Percentiles rank a stretch among this genome's conserved stretches.
phyloP scores from a whole-genome alignment of 2,797 vertebrate genomes.

The Argentina silus region DNA sequence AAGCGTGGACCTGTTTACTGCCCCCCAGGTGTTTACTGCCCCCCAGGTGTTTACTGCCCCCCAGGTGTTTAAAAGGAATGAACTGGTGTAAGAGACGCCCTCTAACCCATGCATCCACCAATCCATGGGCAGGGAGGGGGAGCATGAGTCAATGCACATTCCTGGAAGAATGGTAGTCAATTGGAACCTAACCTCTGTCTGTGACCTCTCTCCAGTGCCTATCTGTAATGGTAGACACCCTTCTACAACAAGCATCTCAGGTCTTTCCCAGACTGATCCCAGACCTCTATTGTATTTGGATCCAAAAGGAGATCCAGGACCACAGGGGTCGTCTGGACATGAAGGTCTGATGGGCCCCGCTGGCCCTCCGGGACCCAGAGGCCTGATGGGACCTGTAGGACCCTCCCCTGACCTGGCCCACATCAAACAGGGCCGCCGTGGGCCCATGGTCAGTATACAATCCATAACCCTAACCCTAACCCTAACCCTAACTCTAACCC shows the following conservation, averaged over 20 bases:
- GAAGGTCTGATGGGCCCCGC: slow-evolving; percentile 82
- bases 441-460: slow-evolving; percentile 88
- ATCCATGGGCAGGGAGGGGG: no score
- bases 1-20: no score
- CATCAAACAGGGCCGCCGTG: slow-evolving; percentile 92
- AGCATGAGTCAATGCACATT: no score
- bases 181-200: background rate
- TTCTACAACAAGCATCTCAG: background rate
- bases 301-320: slow-evolving; percentile 84
- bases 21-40: no score
- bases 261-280: background rate
- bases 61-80: no score
- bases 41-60: no score
- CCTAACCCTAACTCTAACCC: no score
- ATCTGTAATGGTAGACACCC: background rate
- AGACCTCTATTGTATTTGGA: background rate
- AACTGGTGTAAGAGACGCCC: no score
- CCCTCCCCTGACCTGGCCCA: slow-evolving; percentile 92
- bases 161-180: background rate
- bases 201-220: background rate
- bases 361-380: slow-evolving; percentile 89
- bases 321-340: slow-evolving; percentile 84
- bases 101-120: no score
- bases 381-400: slow-evolving; percentile 94
- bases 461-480: background rate